Evolutionary conservation across 2,888 invertebrate genomes (phyloP), one percentile per base, ranked within the genome.

Genomic region (Caenorhabditis sp.): DNA sequence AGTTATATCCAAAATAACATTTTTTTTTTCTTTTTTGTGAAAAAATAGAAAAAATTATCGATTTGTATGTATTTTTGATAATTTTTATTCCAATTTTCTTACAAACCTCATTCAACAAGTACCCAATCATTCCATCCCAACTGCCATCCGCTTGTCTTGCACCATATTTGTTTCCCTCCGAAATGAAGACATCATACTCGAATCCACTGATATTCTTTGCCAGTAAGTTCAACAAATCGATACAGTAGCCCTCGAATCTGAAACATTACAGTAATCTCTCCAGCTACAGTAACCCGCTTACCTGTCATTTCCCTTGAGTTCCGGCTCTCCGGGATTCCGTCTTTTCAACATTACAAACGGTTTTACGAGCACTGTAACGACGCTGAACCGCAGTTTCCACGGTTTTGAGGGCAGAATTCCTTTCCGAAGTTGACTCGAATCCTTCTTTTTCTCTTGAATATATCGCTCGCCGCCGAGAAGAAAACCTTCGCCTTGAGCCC

Each of bases 311-410:
- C 90, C 90, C 37, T 84, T 85, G 51, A 90, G 84, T 64, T 88
- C 89, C 8, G 85, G 86, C 22, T 88, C 85, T 50, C 89, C 89
- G 5, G 87, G 86, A 50, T 84, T 82, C 24, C 85, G 82, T 89
- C 95, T 94, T 91, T 95, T 96, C 22, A 95, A 91, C 95, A 96
- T 96, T 9, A 96, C 95, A 90, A 97, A 97, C 24, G 76, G 76
- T 24, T 76, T 80, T 40, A 85, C 86, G 60, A 88, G 60, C 20
- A 89, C 87, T 9, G 89, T 89, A 22, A 87, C 88, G 35, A 89
- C 85, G 28, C 71, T 85, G 47, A 91, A 84, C n/a, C 83, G 71
- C 37, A 87, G 60, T 69, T 87, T 85, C 82, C 85, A 85, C 3
- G 88, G 88, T 51, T 86, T 84, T 32, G 81, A 83, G 20, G 80